Evolutionary conservation across 2,113 vertebrate genomes (phyloP), one percentile per base, ranked within the genome.

Genomic region (Rynchops niger): DNA sequence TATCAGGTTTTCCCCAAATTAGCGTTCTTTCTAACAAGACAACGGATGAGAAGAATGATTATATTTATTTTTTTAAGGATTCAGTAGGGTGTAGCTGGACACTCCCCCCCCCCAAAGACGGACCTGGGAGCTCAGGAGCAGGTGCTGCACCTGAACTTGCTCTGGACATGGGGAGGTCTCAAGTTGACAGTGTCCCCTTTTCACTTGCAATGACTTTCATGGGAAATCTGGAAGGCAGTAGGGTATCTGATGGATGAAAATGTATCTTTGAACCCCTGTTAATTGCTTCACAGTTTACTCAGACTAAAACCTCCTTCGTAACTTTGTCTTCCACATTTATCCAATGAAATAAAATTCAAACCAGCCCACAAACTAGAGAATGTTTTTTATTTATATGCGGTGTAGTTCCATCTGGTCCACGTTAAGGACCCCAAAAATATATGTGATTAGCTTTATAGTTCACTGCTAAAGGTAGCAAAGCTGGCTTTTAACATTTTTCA

Each of bases 291-390:
- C 42, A 65, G 65, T 93, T 92, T 74, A 67, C 91, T 97, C 79
- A 83, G 95, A 70, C 94, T 95, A 86, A 97, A 95, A 83, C 78
- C 73, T 83, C 43, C 76, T 81, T 50, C 53, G 43, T 95, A 82
- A 90, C 78, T 83, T 55, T 70, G 80, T 78, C 94, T 87, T 94
- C 93, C 86, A 96, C 70, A 72, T 95, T 91, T 95, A 94, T 82
- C 92, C 93, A 90, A 65, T 58, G 90, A 95, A 95, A 61, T 91
- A 93, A 97, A 97, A 97, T 95, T 95, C 76, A 96, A 98, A 96
- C 94, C 97, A 96, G 93, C 88, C 81, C 89, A 86, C 96, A 82
- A 93, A 55, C 67, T 76, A 50, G 79, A 85, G 34, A 81, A 79
- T 92, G 82, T 90, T 97, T 97, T 96, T 95, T 98, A 86, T 96